These are phyloP conservation scores for Mesaphorura yosii DNA, from an alignment of 1,140 invertebrate genomes.

Conservation along the genomic window DNA sequence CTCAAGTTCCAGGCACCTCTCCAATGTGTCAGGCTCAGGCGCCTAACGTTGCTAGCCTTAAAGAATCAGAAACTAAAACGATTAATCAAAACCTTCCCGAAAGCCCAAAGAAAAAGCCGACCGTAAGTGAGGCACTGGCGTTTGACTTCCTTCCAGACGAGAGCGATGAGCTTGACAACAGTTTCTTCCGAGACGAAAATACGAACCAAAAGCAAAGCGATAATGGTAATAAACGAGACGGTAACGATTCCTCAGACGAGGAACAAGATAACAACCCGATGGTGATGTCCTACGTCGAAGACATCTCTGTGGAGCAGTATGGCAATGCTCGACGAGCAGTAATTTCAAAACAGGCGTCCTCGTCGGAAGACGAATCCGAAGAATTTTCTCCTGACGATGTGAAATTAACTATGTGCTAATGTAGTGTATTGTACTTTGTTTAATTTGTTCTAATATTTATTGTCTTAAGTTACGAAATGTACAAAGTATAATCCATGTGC, in stretches of 20 bases:
- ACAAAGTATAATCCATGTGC: no score
- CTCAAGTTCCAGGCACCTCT: not conserved
- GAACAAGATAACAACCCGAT: constrained; percentile 59
- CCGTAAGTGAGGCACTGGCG: not conserved
- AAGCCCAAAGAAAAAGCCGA: not conserved
- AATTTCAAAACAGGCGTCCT: no score
- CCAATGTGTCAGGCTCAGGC: not conserved
- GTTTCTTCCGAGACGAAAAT: constrained; percentile 66
- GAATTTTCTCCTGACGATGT: no score
- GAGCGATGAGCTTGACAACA: constrained; percentile 57
- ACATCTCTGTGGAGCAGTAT: no score
- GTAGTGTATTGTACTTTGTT: no score
- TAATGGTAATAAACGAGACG: constrained; percentile 10
- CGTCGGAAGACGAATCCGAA: no score
- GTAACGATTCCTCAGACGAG: constrained; percentile 56
- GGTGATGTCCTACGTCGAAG: constrained; percentile 75
- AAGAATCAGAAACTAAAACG: not conserved
- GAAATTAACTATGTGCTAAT: no score
- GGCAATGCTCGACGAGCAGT: no score
- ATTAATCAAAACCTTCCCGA: not conserved
- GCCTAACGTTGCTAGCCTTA: not conserved
- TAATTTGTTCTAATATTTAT: no score
- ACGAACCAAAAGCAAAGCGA: constrained; percentile 33
- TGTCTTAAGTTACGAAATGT: no score
- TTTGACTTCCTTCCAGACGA: constrained; percentile 70